These are phyloP conservation scores for Romanogobio albipinnatus DNA, from an alignment of 2,113 vertebrate genomes.

Conservation along the genomic window DNA sequence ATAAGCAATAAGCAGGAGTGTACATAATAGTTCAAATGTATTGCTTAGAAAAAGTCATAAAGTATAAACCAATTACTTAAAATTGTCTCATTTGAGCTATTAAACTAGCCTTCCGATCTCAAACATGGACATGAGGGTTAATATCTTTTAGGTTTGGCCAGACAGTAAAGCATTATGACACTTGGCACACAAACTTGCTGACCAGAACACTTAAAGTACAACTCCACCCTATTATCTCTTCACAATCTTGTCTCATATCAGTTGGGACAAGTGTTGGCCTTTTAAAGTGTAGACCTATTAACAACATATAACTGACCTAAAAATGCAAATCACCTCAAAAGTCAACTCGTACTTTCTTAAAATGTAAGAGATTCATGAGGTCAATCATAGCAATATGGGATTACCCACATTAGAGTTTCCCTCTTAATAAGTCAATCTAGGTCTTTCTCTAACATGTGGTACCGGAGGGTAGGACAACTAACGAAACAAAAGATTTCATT, in stretches of 20 bases:
- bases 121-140: background rate
- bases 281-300: conserved; percentile 19
- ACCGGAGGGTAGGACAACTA: background rate
- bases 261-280: conserved; percentile 15
- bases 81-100: background rate
- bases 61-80: background rate
- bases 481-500: background rate
- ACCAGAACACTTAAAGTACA: background rate
- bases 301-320: background rate
- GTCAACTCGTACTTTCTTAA: background rate
- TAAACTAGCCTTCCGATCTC: background rate
- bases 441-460: background rate
- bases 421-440: background rate
- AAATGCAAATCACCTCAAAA: background rate
- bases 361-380: conserved; percentile 28
- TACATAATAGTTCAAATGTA: background rate
- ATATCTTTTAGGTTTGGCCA: background rate
- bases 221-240: background rate
- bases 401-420: background rate
- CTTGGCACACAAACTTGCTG: background rate
- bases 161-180: background rate
- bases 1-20: too few species aligned
- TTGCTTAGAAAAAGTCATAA: background rate
- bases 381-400: conserved; percentile 4
- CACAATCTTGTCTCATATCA: background rate